Base-by-base conservation (phyloP, 2,797 vertebrate species). In the Zonotrichia albicollis region DNA sequence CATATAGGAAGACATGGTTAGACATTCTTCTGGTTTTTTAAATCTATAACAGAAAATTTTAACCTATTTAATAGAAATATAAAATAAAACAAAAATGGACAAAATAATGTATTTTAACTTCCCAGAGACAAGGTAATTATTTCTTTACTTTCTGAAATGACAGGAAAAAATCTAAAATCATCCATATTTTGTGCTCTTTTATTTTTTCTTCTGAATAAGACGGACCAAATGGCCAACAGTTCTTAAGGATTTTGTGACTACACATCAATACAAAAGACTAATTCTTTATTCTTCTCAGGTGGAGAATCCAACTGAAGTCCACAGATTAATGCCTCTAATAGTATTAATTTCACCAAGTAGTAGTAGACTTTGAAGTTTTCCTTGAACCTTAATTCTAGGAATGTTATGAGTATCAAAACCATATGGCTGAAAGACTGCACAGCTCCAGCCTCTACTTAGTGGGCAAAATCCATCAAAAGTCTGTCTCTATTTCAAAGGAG, bases 381-480 rank as follows among this genome's bases (percentile, higher is more conserved):
- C 89, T 87, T 89, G 61, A 93, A 89, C 89, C 18, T 62, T 92
- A 77, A 70, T 89, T 82, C 16, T 10, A 93, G 81, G 65, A 93
- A 95, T 80, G 65, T 93, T 92, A 29, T 5, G 51, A 93, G 40
- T 89, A 95, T 94, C 73, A 94, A 75, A 95, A 93, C 45, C 89
- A 85, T 7, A 40, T 80, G 92, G 50, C 72, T 38, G 46, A 83
- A 93, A 75, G 68, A 40, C 16, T 46, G 71, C 88, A 54, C 45
- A 77, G 61, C 65, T 34, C 57, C 34, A 58, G 58, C 50, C 61
- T 51, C 54, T 80, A 1, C 42, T 51, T 51, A 43, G 20, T 13
- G 38, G 50, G 62, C 57, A 83, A 71, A 82, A 89, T 90, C 84
- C 66, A 48, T 89, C 81, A 2, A 17, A 45, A 72, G 26, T 43